Percentiles rank a stretch among this genome's conserved stretches.
Evolutionary conservation across 2,113 vertebrate genomes (phyloP).

Genomic region (Heterotis niloticus): DNA sequence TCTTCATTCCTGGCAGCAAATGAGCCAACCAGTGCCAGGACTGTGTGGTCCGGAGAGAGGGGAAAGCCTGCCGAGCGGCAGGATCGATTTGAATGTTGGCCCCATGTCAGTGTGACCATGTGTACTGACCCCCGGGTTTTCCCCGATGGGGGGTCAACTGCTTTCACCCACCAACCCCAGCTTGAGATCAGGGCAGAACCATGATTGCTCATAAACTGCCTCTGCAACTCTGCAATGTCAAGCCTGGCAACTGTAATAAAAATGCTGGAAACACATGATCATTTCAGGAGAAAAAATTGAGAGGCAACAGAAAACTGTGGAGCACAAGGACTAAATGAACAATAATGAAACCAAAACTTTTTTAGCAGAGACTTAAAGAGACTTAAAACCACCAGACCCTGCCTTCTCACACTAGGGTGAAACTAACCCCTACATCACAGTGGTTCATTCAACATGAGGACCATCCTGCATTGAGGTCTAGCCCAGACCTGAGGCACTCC

Average conservation of each 20-base stretch:
- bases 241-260: too few relatives aligned
- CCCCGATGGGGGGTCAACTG: not conserved
- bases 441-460: not conserved
- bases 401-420: not conserved
- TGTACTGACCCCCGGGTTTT: not conserved
- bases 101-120: not conserved
- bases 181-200: too few relatives aligned
- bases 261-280: not conserved
- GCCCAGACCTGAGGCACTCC: too few relatives aligned
- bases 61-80: not conserved
- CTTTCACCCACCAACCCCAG: not conserved
- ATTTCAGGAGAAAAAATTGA: not conserved
- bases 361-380: not conserved
- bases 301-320: not conserved
- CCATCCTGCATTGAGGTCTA: too few relatives aligned
- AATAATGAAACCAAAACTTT: conserved; percentile 15
- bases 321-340: conserved; percentile 1
- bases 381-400: not conserved
- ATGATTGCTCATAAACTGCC: too few relatives aligned
- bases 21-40: not conserved
- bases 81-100: not conserved
- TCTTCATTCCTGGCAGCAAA: not conserved
- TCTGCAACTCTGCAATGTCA: too few relatives aligned
- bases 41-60: not conserved
- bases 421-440: not conserved